Evolutionary conservation across 2,797 vertebrate species (phyloP), one percentile per base, ranked within the genome.

Genomic region (Tapera naevia): DNA sequence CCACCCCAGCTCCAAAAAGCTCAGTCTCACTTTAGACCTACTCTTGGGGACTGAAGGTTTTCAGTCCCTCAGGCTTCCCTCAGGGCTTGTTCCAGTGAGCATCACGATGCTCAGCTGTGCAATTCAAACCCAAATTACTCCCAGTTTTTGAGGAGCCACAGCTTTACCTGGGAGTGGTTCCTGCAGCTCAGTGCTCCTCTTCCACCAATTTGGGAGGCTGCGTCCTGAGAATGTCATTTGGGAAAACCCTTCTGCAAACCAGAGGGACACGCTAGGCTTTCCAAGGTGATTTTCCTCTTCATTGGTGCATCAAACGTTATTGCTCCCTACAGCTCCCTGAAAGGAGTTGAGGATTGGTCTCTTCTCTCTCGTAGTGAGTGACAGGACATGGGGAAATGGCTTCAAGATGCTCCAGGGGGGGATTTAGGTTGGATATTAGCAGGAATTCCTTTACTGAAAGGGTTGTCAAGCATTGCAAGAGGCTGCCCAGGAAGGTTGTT

Each of bases 161-260:
- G 56, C 70, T 67, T 73, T 58, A 69, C 48, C 61, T 30, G 43
- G 7, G 17, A 35, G 53, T 2, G 1, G 11, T 17, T 91, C 13
- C 43, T 70, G 51, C 67, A 22, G 25, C 71, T 57, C 64, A 8
- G n/a, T 1, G 17, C 62, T 39, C 39, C 28, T 80, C 43, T 33
- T 3, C 53, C 64, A 17, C 16, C 6, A 0, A 1, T 5, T 13
- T 8, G 15, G 41, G 35, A 73, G 13, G n/a, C 66, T 54, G 41
- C 1, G 0, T 45, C 48, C 80, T 4, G 1, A 25, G 37, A 19
- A 6, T 0, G 2, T 1, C 1, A 9, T 60, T 61, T 5, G 10
- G 39, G 90, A 64, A 57, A 71, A 25, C 30, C 57, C 69, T 43
- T 46, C 8, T 17, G 35, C 35, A 5, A 39, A 25, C 8, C 6